Evolutionary conservation across 2,888 invertebrate species (phyloP), one percentile per base, ranked within the genome.

Genomic region (Auanema freiburgensis): DNA sequence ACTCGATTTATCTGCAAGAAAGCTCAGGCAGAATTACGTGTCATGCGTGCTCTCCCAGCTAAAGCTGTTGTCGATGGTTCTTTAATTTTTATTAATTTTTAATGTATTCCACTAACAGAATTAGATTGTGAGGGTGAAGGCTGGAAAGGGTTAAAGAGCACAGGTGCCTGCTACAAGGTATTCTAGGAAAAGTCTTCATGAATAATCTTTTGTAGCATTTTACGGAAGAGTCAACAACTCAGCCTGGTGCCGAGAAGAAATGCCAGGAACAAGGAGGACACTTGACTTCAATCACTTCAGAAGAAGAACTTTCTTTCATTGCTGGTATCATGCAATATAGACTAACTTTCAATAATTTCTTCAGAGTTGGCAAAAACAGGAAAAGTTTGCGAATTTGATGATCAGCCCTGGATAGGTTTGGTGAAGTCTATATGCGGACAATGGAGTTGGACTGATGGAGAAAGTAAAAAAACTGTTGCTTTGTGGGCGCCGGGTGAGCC

Each of bases 391-490:
- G 21, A 46, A 6, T 46, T 46, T 21, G 46, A 46, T 8, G 46
- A 46, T 46, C 46, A 46, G 21, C 46, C 46, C 3, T 46, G 46
- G 46, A 10, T 46, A 5, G 46, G 46, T 18, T 21, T 46, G 21
- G 21, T 46, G 4, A 21, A 46, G 21, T 16, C 16, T 5, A 46
- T 16, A 46, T 18, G 16, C 21, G 46, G 46, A 46, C 16, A 16
- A 18, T 33, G 33, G 33, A 16, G 46, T 21, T 46, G 46, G 46
- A 16, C 21, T 46, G 46, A 46, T 21, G 46, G 46, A 46, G 33
- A 33, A 33, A 10, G 21, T 8, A 16, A 46, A 46, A 21, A 18
- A 16, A 46, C 16, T 21, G 16, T 18, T 5, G 21, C 46, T 18
- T 16, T 21, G 5, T 46, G 46, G 46, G 46, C 46, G 4, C 46